A percentile compares a stretch with the other conserved stretches of the same genome.
phyloP scores from a whole-genome alignment of 2,888 invertebrate species.

The Conus canariensis region DNA sequence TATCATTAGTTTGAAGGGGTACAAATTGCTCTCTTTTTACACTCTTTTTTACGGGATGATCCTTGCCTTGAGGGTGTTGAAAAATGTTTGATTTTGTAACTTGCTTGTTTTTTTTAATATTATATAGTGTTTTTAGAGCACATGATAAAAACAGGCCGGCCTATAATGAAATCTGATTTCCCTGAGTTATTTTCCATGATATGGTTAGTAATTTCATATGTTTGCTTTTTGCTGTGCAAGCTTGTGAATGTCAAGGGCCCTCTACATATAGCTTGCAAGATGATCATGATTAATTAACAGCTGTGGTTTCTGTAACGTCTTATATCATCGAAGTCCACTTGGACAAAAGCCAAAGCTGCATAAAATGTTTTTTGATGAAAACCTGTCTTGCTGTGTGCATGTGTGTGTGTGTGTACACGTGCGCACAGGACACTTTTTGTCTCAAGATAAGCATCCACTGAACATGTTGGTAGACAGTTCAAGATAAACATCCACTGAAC shows the following conservation, averaged over 20 bases:
- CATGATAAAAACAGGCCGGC: too few species aligned
- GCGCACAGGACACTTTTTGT: background rate
- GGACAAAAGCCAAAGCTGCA: slow-evolving; percentile 43
- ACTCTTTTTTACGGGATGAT: too few species aligned
- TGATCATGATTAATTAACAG: background rate
- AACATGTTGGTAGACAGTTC: background rate
- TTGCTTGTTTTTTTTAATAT: too few species aligned
- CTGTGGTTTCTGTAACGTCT: slow-evolving; percentile 30
- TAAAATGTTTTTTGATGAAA: slow-evolving; percentile 33
- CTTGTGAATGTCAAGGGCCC: background rate
- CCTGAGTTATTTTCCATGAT: background rate
- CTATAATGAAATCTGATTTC: background rate
- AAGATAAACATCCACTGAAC: background rate
- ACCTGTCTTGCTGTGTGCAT: slow-evolving; percentile 22
- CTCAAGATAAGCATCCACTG: background rate
- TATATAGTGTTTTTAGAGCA: too few species aligned
- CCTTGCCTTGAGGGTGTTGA: too few species aligned
- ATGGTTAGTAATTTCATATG: background rate
- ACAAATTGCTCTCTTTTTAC: too few species aligned
- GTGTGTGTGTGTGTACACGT: slow-evolving; percentile 26
- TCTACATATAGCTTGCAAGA: background rate
- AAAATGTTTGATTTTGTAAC: too few species aligned
- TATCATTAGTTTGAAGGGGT: too few species aligned
- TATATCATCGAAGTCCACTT: slow-evolving; percentile 38
- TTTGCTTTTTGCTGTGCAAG: slow-evolving; percentile 15